Evolutionary conservation across 2,888 invertebrate genomes (phyloP).

Genomic region (Carabus problematicus): DNA sequence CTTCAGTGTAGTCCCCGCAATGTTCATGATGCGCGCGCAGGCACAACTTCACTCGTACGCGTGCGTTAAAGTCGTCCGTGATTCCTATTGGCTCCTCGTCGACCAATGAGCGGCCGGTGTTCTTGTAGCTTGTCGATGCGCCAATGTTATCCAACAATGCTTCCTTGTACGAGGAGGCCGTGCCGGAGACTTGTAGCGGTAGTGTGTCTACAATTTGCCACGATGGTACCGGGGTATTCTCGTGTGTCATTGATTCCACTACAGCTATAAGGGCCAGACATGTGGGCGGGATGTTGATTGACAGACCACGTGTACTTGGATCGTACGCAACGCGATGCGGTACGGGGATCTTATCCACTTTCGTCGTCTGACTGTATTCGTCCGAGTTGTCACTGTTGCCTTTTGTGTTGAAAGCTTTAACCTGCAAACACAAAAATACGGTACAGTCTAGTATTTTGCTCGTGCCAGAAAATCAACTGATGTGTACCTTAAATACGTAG

Average conservation of each 20-base stretch:
- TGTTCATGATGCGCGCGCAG: slow-evolving; percentile 80
- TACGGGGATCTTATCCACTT: slow-evolving; percentile 82
- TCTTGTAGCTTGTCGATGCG: slow-evolving; percentile 57
- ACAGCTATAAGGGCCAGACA: slow-evolving; percentile 79
- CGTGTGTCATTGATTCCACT: slow-evolving; percentile 73
- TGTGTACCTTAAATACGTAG: slow-evolving; percentile 81
- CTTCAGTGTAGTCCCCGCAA: slow-evolving; percentile 84
- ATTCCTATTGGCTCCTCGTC: slow-evolving; percentile 65
- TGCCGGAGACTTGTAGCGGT: slow-evolving; percentile 74
- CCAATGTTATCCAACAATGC: slow-evolving; percentile 71
- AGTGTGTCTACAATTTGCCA: slow-evolving; percentile 80
- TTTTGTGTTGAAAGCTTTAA: slow-evolving; percentile 87
- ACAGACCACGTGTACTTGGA: slow-evolving; percentile 75
- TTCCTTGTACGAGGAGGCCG: slow-evolving; percentile 73
- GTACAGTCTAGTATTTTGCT: not conserved
- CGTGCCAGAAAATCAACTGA: too few species aligned
- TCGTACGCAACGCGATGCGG: slow-evolving; percentile 85
- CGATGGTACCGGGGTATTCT: slow-evolving; percentile 63
- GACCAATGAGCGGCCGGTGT: slow-evolving; percentile 62
- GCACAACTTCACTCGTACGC: slow-evolving; percentile 82
- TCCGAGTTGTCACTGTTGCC: slow-evolving; percentile 88
- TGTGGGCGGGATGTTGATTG: slow-evolving; percentile 81
- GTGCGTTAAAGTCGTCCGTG: slow-evolving; percentile 69
- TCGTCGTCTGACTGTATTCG: slow-evolving; percentile 80
- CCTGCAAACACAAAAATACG: slow-evolving; percentile 57